Evolutionary conservation across 2,888 invertebrate species (phyloP).

Genomic region (Kuschelorhynchus macadamiae): DNA sequence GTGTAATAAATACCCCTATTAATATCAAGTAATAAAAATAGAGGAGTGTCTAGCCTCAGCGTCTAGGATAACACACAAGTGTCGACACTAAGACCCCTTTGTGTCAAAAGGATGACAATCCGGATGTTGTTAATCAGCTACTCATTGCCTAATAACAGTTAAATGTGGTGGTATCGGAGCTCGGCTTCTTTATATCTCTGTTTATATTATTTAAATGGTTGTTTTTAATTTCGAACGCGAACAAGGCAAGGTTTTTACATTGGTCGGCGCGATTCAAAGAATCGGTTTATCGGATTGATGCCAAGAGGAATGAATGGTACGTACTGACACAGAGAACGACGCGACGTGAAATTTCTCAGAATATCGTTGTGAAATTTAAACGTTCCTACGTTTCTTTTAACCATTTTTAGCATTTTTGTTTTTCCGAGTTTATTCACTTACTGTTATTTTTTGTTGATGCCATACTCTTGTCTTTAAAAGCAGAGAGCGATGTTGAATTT

Average conservation of each 20-base stretch:
- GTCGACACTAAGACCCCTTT: conserved; percentile 26
- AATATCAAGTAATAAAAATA: conserved; percentile 11
- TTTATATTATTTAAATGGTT: conserved; percentile 21
- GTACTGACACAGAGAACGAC: conserved; percentile 20
- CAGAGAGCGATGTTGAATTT: too few relatives aligned
- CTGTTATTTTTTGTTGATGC: too few relatives aligned
- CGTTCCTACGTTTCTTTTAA: too few relatives aligned
- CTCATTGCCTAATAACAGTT: conserved; percentile 26
- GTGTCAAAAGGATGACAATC: conserved; percentile 4
- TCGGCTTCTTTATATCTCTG: conserved; percentile 14
- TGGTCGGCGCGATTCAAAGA: conserved; percentile 24
- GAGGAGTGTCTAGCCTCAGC: not conserved
- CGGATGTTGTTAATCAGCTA: conserved; percentile 26
- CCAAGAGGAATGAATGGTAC: conserved; percentile 27
- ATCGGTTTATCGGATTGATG: conserved; percentile 21
- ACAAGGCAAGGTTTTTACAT: conserved; percentile 13
- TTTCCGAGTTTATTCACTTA: too few relatives aligned
- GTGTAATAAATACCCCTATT: too few relatives aligned
- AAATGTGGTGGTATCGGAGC: not conserved
- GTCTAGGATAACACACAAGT: not conserved
- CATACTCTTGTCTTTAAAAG: too few relatives aligned
- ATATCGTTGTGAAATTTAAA: not conserved
- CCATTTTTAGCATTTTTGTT: too few relatives aligned
- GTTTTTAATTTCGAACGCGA: conserved; percentile 9
- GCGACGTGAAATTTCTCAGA: not conserved